These are phyloP conservation scores for Mormyrus hasselquistii DNA, from an alignment of 2,797 vertebrate genomes.

Conservation along the genomic window DNA sequence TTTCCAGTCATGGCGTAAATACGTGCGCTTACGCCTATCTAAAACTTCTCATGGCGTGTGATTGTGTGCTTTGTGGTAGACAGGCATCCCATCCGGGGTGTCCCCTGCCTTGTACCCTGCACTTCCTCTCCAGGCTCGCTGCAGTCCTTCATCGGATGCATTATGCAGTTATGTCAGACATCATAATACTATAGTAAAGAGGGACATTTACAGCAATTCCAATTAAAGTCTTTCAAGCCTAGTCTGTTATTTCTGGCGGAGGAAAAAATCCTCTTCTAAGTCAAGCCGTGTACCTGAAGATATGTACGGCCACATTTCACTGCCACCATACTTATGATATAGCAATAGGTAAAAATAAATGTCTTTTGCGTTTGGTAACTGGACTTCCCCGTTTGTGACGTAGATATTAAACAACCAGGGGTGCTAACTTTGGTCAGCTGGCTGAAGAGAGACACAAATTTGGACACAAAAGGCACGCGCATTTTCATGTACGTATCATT, in stretches of 20 bases:
- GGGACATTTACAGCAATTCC: background rate
- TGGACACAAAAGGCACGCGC: background rate
- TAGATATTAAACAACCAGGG: background rate
- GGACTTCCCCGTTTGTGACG: background rate
- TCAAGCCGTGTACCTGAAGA: background rate
- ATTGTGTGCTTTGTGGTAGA: background rate
- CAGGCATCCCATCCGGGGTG: background rate
- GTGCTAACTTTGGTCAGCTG: background rate
- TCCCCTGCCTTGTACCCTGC: background rate
- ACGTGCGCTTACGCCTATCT: background rate
- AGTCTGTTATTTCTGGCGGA: background rate
- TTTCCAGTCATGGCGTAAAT: background rate
- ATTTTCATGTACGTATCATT: background rate
- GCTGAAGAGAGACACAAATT: background rate
- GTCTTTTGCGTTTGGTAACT: background rate
- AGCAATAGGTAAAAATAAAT: background rate
- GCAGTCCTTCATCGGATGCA: background rate
- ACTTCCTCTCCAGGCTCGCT: background rate
- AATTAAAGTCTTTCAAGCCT: background rate
- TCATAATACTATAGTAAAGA: background rate
- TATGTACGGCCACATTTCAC: background rate
- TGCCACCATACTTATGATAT: background rate
- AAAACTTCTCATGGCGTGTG: background rate
- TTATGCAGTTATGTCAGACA: background rate
- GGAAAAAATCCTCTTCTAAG: background rate